Base-by-base conservation (phyloP, 2,888 invertebrate genomes). In the Tetheella fluctuosa region DNA sequence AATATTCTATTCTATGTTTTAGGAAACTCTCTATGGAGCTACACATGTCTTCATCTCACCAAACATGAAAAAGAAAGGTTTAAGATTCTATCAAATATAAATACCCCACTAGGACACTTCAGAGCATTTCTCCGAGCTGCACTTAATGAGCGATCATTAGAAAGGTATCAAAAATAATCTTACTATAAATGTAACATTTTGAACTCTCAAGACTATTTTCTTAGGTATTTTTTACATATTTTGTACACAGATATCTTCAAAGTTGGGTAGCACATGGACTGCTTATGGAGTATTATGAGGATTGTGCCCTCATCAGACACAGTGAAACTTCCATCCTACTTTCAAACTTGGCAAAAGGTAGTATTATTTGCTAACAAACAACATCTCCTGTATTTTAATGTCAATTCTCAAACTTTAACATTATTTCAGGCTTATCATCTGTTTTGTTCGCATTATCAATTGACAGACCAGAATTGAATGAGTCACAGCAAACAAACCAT, bases 381-480 rank as follows among this genome's bases (percentile, higher is more conserved):
- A 48, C 48, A 20, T 48, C 7, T 48, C 7, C n/a, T 20, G 2
- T 48, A 17, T 10, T 1, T n/a, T 10, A n/a, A 8, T 20, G 59
- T 60, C 58, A 64, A 59, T 59, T 59, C 65, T 64, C 59, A 57
- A 64, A 65, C 62, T 58, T 59, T 67, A 30, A 39, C 42, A 59
- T 67, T 79, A 70, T 92, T 91, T 68, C 81, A 97, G 97, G 97
- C 69, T 94, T 99, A 82, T 96, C 96, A 69, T 96, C 97, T 59
- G 96, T 99, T 80, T 93, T 99, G 69, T 99, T 99, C 93, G 99
- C 99, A 23, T 95, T 99, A 81, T 96, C 96, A 79, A 97, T 98
- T 64, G 98, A 99, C 91, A 97, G 97, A 86, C 94, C 95, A 30
- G 97, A 97, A 81, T 93, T 98, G 60, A 97, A 96, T 88, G 93